A percentile compares a stretch with the other conserved stretches of the same genome.
Evolutionary conservation across 2,888 invertebrate genomes (phyloP).

Genomic region (Ormyrus rosae): DNA sequence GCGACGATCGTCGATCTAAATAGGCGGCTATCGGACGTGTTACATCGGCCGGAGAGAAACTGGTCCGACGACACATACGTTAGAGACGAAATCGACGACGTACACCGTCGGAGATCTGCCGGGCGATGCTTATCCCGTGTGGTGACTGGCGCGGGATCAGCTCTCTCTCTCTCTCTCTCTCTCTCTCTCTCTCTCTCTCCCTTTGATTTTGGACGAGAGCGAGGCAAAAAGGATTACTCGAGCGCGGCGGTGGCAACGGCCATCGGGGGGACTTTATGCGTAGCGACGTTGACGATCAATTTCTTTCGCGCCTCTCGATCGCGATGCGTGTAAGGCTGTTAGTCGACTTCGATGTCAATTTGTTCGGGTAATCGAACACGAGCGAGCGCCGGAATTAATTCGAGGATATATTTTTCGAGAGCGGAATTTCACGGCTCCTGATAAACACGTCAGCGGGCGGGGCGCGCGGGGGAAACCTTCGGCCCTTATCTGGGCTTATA

Average conservation of each 20-base stretch:
- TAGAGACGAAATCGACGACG: background rate
- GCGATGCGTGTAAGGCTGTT: slow-evolving; percentile 1
- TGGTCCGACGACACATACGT: slow-evolving; percentile 13
- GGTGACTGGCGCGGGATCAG: slow-evolving; percentile 19
- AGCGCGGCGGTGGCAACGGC: no score
- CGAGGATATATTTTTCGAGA: background rate
- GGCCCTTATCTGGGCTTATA: background rate
- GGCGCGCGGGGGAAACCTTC: background rate
- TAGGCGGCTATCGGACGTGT: slow-evolving; percentile 48
- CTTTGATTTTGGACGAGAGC: slow-evolving; percentile 30
- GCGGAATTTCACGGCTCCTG: no score
- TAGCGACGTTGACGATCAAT: slow-evolving; percentile 24
- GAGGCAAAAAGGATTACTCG: slow-evolving; percentile 2
- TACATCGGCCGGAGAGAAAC: slow-evolving; percentile 46
- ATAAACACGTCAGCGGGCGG: background rate
- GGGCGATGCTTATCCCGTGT: slow-evolving; percentile 48
- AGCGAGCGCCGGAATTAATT: slow-evolving; percentile 9
- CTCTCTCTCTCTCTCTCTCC: background rate
- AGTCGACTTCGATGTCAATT: slow-evolving; percentile 40
- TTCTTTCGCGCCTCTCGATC: slow-evolving; percentile 49
- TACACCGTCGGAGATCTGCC: background rate
- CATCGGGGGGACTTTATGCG: no score
- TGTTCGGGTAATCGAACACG: slow-evolving; percentile 36
- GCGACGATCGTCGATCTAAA: slow-evolving; percentile 68
- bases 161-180: background rate